Percentiles rank a stretch among this genome's conserved stretches.
phyloP scores from a whole-genome alignment of 2,797 vertebrate species.

The Manis crassicaudata region DNA sequence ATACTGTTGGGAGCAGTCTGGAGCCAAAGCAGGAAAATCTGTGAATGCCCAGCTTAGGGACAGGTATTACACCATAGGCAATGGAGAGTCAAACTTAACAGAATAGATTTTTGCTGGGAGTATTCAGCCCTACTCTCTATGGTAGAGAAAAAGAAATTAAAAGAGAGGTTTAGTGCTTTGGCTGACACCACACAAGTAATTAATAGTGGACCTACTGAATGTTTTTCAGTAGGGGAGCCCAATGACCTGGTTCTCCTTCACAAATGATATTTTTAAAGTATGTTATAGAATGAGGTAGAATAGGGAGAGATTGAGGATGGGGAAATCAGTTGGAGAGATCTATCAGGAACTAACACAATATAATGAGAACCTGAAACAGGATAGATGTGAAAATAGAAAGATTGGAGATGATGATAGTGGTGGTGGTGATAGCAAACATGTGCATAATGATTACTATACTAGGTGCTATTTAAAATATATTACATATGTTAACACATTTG shows the following conservation, averaged over 20 bases:
- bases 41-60: not conserved
- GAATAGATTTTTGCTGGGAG: not conserved
- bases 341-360: not conserved
- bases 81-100: not conserved
- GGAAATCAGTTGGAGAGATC: not conserved
- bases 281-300: not conserved
- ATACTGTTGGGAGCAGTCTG: not conserved
- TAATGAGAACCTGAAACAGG: conserved; percentile 17
- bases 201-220: not conserved
- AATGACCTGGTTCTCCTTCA: not conserved
- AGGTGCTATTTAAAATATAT: not conserved
- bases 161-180: not conserved
- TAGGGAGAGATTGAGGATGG: not conserved
- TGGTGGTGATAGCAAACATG: not conserved
- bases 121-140: not conserved
- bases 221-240: not conserved
- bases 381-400: conserved; percentile 12
- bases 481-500: not conserved
- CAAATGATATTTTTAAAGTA: not conserved
- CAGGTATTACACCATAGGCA: not conserved
- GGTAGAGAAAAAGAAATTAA: not conserved
- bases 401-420: not conserved
- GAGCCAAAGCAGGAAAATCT: not conserved
- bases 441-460: not conserved
- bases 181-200: not conserved